Percentiles rank a stretch among this genome's conserved stretches.
Conservation (phyloP, 2,888 invertebrate species). For the Atherix ibis region DNA sequence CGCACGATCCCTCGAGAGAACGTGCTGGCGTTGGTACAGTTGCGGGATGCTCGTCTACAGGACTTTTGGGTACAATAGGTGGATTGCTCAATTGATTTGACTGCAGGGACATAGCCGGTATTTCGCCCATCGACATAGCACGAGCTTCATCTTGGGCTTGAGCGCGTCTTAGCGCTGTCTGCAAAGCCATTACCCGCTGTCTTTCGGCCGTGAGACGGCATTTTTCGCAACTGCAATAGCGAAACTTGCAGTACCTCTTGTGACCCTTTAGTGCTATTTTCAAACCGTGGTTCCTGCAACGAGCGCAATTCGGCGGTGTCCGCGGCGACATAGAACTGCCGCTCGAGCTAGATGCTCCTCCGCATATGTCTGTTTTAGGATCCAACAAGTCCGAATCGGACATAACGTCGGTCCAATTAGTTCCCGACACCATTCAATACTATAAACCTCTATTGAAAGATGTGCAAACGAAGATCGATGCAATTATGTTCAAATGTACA, state of each 20-base stretch:
- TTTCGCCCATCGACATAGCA: constrained; percentile 35
- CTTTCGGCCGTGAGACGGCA: constrained; percentile 75
- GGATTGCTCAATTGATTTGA: constrained; percentile 9
- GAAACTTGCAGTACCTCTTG: constrained; percentile 79
- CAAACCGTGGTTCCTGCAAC: constrained; percentile 82
- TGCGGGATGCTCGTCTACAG: constrained; percentile 25
- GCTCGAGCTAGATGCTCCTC: constrained; percentile 35
- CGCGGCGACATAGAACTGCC: constrained; percentile 48
- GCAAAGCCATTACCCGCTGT: constrained; percentile 77
- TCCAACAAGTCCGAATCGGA: constrained; percentile 39
- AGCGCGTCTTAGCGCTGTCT: constrained; percentile 68
- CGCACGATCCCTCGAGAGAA: constrained; percentile 35
- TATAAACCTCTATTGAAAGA: too few species aligned
- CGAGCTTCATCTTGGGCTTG: constrained; percentile 71
- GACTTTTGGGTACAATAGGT: constrained; percentile 19
- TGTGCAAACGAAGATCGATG: too few species aligned
- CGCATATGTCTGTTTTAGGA: constrained; percentile 35
- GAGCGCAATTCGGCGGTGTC: constrained; percentile 81
- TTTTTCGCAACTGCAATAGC: constrained; percentile 71
- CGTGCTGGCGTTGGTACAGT: constrained; percentile 30
- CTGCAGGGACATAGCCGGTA: constrained; percentile 23
- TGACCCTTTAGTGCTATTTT: constrained; percentile 81
- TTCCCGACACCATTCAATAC: constrained; percentile 30
- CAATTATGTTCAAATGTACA: too few species aligned
- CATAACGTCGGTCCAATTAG: constrained; percentile 32